Evolutionary conservation across 2,797 vertebrate species (phyloP), one percentile per base, ranked within the genome.

Genomic region (Geotria australis): DNA sequence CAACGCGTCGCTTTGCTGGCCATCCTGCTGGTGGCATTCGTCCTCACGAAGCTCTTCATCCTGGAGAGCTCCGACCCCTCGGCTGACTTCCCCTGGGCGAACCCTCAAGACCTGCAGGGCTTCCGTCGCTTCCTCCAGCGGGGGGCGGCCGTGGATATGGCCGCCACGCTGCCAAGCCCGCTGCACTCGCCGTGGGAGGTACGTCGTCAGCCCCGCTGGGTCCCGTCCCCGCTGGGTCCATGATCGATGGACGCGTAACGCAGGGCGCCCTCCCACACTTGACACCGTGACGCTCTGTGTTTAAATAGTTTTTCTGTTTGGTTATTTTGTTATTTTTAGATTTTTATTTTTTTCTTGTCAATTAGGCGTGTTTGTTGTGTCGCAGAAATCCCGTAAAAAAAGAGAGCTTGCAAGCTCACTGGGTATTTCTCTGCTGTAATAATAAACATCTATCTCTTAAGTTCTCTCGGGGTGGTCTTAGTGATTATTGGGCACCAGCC

Each of bases 21-120:
- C 63, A 78, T 85, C 63, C 79, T 93, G 59, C 78, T 98, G 2
- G 78, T 98, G 66, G 81, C 94, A 71, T 81, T 98, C 63, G 88
- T 89, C 67, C 80, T 98, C 70, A 88, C 83, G 60, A 98, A 96
- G 73, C 83, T 98, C 65, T 88, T 98, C 71, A 76, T 98, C 66
- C 73, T 98, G 61, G 91, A 98, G 63, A 86, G 88, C 66, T 73
- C 88, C 55, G 88, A 95, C 64, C 81, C 85, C 1, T 89, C 88
- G 1, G 82, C 80, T 1, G 88, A 98, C 64, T 81, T 84, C 1
- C 88, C 89, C 1, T 82, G 80, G 1, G 73, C 89, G 61, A 83
- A 79, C 66, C 77, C 86, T 3, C 75, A 85, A 61, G 91, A 98
- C 71, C 82, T 91, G 68, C 73, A 77, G 9, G 75, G 85, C 1